Evolutionary conservation across 2,113 vertebrate species (phyloP), one percentile per base, ranked within the genome.

Genomic region (Microcebus griseorufus): DNA sequence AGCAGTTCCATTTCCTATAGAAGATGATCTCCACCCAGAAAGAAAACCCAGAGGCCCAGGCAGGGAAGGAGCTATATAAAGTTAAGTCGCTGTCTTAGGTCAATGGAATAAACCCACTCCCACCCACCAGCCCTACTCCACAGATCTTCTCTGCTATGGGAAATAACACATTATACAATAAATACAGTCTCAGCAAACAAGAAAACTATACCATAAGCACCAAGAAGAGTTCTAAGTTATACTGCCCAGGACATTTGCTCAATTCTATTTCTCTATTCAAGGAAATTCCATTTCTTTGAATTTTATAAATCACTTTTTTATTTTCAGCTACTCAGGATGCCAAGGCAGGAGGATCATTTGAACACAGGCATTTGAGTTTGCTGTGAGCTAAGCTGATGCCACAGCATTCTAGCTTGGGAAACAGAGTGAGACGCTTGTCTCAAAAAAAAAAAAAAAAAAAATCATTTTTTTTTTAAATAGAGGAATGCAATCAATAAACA

Each of bases 1-100:
- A 98, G 97, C 97, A 97, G 87, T 93, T 98, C 97, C 96, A 98
- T 96, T 98, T 98, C 98, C 98, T 98, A 94, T 93, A 97, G 97
- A 98, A 98, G 98, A 98, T 97, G 96, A 96, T 98, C 97, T 98
- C 98, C 96, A 96, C 96, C 98, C 98, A 97, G 96, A 98, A 98
- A 98, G 98, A 97, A 98, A 99, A 98, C 97, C 93, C 84, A 89
- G 97, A 34, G 67, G 97, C 95, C 72, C 82, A 93, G 82, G 93
- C 86, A 5, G 53, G 97, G 95, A n/a, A 67, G 4, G 58, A 58
- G 95, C 96, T 80, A 18, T 23, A 88, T 34, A 62, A 89, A 96
- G 48, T 45, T 45, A 94, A 97, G 55, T 62, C 42, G 62, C 0
- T 93, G 85, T 82, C 87, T 92, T 62, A 60, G 11, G 67, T 88